These are phyloP conservation scores for Chrysaora quinquecirrha DNA, from an alignment of 30 jellyfish, hydroid and myxozoan genomes.

Conservation along the genomic window DNA sequence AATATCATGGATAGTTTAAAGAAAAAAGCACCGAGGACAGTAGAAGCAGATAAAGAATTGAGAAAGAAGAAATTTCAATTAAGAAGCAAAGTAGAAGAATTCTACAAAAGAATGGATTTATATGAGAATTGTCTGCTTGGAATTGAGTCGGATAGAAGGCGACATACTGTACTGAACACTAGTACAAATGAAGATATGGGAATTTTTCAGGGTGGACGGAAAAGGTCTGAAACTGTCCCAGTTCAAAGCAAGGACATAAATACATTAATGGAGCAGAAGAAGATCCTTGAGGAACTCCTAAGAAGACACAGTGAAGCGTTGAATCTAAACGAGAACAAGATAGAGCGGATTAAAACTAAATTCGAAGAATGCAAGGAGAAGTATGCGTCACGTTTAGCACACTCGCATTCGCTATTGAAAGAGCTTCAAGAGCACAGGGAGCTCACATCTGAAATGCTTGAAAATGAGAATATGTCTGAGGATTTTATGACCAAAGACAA, in stretches of 20 bases:
- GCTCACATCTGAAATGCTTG: conserved; percentile 38
- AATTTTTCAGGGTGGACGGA: background rate
- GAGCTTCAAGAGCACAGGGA: conserved; percentile 65
- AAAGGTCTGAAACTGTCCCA: background rate
- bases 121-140: conserved; percentile 78
- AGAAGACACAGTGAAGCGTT: conserved; percentile 57
- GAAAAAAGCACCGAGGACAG: conserved; percentile 13
- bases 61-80: conserved; percentile 71
- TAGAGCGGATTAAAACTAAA: conserved; percentile 40
- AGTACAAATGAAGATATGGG: background rate
- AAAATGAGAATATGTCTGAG: conserved; percentile 42
- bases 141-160: conserved; percentile 63
- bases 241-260: background rate
- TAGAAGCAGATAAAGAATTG: conserved; percentile 60
- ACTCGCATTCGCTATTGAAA: conserved; percentile 31
- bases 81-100: conserved; percentile 81
- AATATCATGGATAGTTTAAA: conserved; percentile 45
- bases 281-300: conserved; percentile 60
- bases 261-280: conserved; percentile 27
- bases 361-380: conserved; percentile 47
- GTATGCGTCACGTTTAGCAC: conserved; percentile 39
- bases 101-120: conserved; percentile 94
- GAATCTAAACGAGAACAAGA: conserved; percentile 14
- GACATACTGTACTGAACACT: background rate
- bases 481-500: conserved; percentile 24